Base-by-base conservation (phyloP, 1,140 invertebrate genomes). In the Delia radicum region DNA sequence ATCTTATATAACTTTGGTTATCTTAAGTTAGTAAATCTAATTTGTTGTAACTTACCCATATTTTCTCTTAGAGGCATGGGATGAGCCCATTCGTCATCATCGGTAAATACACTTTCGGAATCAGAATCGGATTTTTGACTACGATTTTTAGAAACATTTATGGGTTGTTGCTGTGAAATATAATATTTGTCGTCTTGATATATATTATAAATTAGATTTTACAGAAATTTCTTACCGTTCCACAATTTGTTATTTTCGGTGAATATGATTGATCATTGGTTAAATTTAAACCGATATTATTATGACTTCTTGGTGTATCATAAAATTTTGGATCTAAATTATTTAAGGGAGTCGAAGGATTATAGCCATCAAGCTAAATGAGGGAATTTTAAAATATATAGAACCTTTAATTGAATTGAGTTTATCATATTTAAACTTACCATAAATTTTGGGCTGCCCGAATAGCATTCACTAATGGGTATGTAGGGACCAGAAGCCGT, bases 391-490 rank as follows among this genome's bases (percentile, higher is more conserved):
- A 31, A 65, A 65, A 28, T 62, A 6, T 29, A 15, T 12, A 65
- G n/a, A n/a, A 62, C 2, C 24, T 31, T 0, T 62, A 28, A 73
- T 27, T 13, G n/a, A n/a, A n/a, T n/a, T n/a, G n/a, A n/a, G n/a
- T n/a, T n/a, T n/a, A n/a, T n/a, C 18, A 26, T 28, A 55, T 42
- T 71, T 33, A 31, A 26, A 24, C 74, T 77, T 28, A 78, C 73
- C 67, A 84, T 74, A 18, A 85, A 79, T 28, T 81, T 81, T 10
- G 91, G 90, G 76, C 89, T 90, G 61, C 96, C 96, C 73, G 95
- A 95, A 77, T 94, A 93, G 85, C 96, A 98, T 86, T 97, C 95
- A 75, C 94, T 96, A 78, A 95, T 92, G 27, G 93, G 91, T 87
- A 94, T 94, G 80, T 95, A 95, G 0, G 93, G 93, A 4, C 91